Base-by-base conservation (phyloP, 2,888 invertebrate species). In the Latheticus oryzae region DNA sequence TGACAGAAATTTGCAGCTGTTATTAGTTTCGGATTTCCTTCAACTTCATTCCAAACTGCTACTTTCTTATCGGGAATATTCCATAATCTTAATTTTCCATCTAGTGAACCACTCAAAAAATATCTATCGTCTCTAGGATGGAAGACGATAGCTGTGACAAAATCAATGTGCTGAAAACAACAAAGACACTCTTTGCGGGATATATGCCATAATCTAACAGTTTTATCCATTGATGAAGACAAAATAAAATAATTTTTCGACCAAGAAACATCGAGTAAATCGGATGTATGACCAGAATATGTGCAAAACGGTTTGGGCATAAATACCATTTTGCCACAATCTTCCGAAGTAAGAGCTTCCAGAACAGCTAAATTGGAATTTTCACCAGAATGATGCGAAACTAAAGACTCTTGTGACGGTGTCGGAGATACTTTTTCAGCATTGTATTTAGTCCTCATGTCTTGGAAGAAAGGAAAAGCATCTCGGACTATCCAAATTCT, bases 21-120 rank as follows among this genome's bases (percentile, higher is more conserved):
- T 74, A 97, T 97, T 5, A 97, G 83, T 73, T 95, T 95, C 1
- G 92, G 90, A 71, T 91, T 92, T n/a, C 95, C 95, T 76, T 93
- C 93, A 0, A 96, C 90, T 80, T 97, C 97, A 78, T 95, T 97
- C 97, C 97, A 98, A 3, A 97, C 88, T 0, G 96, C 95, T 3
- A 98, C 97, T 33, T 97, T 97, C 77, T 99, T 99, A 76, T 99
- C 98, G 0, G 98, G 97, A 74, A 99, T 99, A 79, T 98, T 97
- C 99, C 99, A 99, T 3, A 99, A 81, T n/a, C 99, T 83, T 40
- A 99, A 82, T 80, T 98, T 99, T 1, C 99, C 98, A 78, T 99
- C 99, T 35, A 99, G 81, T 11, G 97, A 97, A 8, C 99, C 99
- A 57, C 97, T 97, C 21, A 99, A 81, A 79, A 99, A 99, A 78